A percentile compares a stretch with the other conserved stretches of the same genome.
These are phyloP conservation scores for Pachyuromys duprasi DNA, from an alignment of 2,797 vertebrate genomes.

Conservation along the genomic window DNA sequence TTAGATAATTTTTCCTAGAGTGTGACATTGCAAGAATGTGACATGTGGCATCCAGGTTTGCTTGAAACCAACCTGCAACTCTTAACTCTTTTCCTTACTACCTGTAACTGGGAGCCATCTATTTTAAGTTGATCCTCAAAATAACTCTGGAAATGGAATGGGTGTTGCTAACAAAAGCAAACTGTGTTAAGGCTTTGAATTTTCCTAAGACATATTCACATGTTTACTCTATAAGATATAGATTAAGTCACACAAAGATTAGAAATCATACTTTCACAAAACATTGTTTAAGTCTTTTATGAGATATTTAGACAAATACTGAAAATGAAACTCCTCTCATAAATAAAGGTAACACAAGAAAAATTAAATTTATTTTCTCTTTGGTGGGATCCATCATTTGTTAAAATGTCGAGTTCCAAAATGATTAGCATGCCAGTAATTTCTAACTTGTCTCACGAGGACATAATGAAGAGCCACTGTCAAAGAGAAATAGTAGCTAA, in stretches of 20 bases:
- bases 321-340: not conserved
- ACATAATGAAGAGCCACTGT: constrained; percentile 68
- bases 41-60: not conserved
- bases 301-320: not conserved
- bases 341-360: not conserved
- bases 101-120: not conserved
- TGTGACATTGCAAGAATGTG: not conserved
- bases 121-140: constrained; percentile 18
- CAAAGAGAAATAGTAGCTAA: constrained; percentile 22
- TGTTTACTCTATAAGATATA: too few relatives aligned
- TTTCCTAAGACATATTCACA: not conserved
- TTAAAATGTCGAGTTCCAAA: constrained; percentile 17
- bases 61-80: not conserved
- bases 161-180: not conserved
- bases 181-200: not conserved
- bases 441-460: constrained; percentile 30
- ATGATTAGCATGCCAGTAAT: constrained; percentile 64
- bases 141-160: not conserved
- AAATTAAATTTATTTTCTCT: not conserved
- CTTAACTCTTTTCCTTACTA: not conserved
- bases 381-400: not conserved
- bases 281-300: not conserved
- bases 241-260: not conserved
- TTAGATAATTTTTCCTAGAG: not conserved
- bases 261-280: not conserved